Base-by-base conservation (phyloP, 2,888 invertebrate genomes). In the Lasioglossum oenotherae region DNA sequence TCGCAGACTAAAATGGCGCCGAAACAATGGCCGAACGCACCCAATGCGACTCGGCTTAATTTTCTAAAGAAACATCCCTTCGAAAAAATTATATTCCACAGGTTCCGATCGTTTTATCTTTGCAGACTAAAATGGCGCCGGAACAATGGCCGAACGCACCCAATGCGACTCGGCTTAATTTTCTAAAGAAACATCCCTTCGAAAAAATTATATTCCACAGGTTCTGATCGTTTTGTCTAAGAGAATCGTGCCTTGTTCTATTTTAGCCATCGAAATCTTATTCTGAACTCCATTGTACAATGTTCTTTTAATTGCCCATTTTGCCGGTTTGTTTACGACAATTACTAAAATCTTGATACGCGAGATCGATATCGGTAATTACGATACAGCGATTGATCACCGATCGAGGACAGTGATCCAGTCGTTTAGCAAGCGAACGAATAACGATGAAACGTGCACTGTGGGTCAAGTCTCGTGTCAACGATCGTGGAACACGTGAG, bases 401-500 rank as follows among this genome's bases (percentile, higher is more conserved):
- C 27, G 57, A 27, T 60, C 60, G 14, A 12, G 57, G 19, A 31
- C 10, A 44, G 57, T 16, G 14, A 23, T 44, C 2, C 60, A 67
- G 46, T 19, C 6, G 46, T 49, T 60, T 23, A 14, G 27, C 19
- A 60, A 46, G n/a, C 19, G 41, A 16, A 35, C 67, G 67, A 27
- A 14, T 14, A 35, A 23, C 53, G 23, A 23, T 23, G 8, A 0
- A 67, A 19, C 41, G 49, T 57, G 31, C 38, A 16, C 16, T 60
- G 16, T 44, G 44, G 60, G 27, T 49, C 27, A 27, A 6, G 69
- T 19, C 8, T 5, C 44, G 44, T 49, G 80, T 82, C 80, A 74
- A 80, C 80, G 80, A 74, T 71, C 74, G 57, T 27, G 82, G 27
- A 74, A 74, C 76, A 46, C 69, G 77, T 69, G 69, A 69, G 77